phyloP scores from a whole-genome alignment of 2,113 vertebrate genomes.

The Micronisus gabar region DNA sequence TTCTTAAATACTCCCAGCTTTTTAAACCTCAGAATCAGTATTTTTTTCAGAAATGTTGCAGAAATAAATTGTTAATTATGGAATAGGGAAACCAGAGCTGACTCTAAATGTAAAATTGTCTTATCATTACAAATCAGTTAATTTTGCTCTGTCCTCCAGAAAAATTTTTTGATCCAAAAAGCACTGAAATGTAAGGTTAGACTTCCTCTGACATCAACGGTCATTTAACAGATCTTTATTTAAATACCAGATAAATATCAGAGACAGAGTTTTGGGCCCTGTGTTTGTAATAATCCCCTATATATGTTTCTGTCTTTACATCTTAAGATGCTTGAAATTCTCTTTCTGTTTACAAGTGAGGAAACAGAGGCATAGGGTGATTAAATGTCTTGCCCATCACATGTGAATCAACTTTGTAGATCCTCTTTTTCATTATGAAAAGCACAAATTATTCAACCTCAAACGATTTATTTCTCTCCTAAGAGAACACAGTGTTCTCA shows the following conservation, averaged over 20 bases:
- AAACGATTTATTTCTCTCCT: neutral
- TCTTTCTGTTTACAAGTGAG: neutral
- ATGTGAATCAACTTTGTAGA: neutral
- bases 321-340: neutral
- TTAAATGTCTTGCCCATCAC: neutral
- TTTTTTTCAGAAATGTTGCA: neutral
- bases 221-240: neutral
- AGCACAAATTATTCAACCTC: neutral
- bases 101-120: neutral
- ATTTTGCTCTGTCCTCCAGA: neutral
- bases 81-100: neutral
- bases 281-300: neutral
- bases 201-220: neutral
- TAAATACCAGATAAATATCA: neutral
- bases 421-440: neutral
- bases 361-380: neutral
- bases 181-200: neutral
- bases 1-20: neutral
- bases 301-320: neutral
- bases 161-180: neutral
- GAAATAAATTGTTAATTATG: neutral
- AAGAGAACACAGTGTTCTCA: neutral
- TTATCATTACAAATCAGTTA: neutral
- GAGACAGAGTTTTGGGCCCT: neutral
- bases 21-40: neutral